Evolutionary conservation across 92 coral and sea anemone genomes (phyloP), one percentile per base, ranked within the genome.

Genomic region (Epizoanthus rinbou): DNA sequence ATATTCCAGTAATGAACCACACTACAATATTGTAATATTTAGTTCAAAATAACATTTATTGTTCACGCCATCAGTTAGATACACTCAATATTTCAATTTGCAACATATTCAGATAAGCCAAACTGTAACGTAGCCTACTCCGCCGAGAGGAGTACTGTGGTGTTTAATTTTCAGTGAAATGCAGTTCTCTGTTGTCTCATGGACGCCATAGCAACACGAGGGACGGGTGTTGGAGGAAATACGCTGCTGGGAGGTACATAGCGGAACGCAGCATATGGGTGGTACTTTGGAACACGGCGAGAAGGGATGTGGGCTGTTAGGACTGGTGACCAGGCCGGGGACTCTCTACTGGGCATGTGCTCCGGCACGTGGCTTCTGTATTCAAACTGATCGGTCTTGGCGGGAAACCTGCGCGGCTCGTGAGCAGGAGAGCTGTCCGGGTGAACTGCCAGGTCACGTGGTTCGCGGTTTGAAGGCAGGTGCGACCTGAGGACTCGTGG

Each of bases 271-370:
- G 74, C 74, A 16, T 69, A 69, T 15, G 56, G 74, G 74, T 69
- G 74, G 25, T 69, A 69, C 54, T 69, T 69, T 69, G 74, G 74
- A 39, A 23, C 74, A 69, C 74, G 56, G 25, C 74, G 74, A 69
- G 52, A 23, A 53, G 74, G 74, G 35, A 69, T 23, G 21, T 69
- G 18, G 24, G 74, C 53, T 69, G 53, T 69, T 69, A 37, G 74
- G 74, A 69, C 74, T 69, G 74, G 74, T 69, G 24, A 41, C 74
- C 74, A 69, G 19, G 16, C 23, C 35, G 74, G 19, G 25, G 54
- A 14, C 74, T 69, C 56, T 69, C 74, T 37, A 69, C 74, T 69
- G 17, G 43, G 19, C 70, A 25, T 64, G 70, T 37, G 41, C 41
- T 22, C 18, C 16, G 41, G 57, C 64, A 37, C 80, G 58, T 33